Base-by-base conservation (phyloP, 2,797 vertebrate genomes). In the Sardinella longiceps region DNA sequence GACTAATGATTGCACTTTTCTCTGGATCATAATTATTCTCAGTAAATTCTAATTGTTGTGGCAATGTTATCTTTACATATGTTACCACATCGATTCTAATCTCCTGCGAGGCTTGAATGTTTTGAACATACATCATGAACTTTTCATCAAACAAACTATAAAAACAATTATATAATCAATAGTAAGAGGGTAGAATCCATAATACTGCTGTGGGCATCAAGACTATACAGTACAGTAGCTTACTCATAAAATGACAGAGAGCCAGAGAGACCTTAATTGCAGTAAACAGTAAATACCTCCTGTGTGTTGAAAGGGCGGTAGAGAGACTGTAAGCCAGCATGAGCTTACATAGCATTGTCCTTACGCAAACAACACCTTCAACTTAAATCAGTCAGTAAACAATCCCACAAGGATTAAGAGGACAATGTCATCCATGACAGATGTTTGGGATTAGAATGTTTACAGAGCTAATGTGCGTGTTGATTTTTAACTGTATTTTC, bases 351-450 rank as follows among this genome's bases (percentile, higher is more conserved):
- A 6, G 14, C 53, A 60, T 43, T 43, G 37, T 43, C 33, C 70
- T 77, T 77, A 7, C n/a, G 70, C 37, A 39, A 39, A 43, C 18
- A 43, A n/a, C 70, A 20, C 5, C 56, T 60, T 60, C 56, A 60
- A 25, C 56, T 60, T 60, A 11, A 77, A 74, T 9, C 37, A 77
- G 43, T 77, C 70, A 39, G 23, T 81, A 77, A 28, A 45, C 20
- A 84, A 84, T 70, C 51, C 25, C 14, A 81, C 39, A 12, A 33
- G 56, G 60, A 81, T 83, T 86, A 81, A 33, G 81, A 37, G 33
- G 25, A 82, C 82, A 33, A 10, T 39, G 70, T 39, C 83, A 15
- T 9, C 11, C 6, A 51, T 37, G 74, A 2, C 63, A 48, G 53
- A 51, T 45, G 60, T 46, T 48, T 81, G 20, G 39, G 30, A 7